Conservation (phyloP, 2,113 vertebrate genomes). For the Galbula dea region DNA sequence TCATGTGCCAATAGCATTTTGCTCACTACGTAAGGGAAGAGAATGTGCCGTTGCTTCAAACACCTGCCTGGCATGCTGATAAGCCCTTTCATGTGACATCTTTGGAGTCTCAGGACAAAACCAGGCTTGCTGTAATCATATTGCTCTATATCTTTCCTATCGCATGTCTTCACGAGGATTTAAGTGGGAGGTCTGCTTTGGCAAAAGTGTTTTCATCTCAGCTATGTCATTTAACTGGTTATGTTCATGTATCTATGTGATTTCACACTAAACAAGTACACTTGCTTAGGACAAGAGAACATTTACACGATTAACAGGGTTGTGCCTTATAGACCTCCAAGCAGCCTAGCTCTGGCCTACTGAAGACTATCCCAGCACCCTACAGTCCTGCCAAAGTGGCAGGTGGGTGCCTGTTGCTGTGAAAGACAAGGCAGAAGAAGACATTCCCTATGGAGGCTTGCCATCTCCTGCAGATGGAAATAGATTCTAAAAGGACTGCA, state of each 20-base stretch:
- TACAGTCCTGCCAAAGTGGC: neutral
- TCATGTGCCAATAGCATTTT: neutral
- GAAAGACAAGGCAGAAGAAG: neutral
- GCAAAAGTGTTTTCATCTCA: neutral
- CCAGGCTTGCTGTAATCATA: neutral
- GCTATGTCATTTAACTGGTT: neutral
- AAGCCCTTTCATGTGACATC: neutral
- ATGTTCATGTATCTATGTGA: neutral
- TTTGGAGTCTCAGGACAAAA: neutral
- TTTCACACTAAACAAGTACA: neutral
- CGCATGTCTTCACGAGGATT: neutral
- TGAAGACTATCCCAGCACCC: neutral
- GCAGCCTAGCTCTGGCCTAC: neutral
- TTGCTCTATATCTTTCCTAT: neutral
- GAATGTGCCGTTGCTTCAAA: neutral
- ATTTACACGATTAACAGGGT: neutral
- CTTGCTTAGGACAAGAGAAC: neutral
- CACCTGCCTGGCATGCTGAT: neutral
- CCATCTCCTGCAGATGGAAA: neutral
- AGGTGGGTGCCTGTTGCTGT: accelerated
- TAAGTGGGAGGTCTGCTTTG: neutral
- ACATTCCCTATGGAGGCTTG: neutral
- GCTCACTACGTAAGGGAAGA: accelerated
- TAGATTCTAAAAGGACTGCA: neutral
- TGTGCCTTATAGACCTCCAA: neutral